A percentile compares a stretch with the other conserved stretches of the same genome.
Evolutionary conservation across 2,113 vertebrate species (phyloP).

Genomic region (Phalacrocorax carbo): DNA sequence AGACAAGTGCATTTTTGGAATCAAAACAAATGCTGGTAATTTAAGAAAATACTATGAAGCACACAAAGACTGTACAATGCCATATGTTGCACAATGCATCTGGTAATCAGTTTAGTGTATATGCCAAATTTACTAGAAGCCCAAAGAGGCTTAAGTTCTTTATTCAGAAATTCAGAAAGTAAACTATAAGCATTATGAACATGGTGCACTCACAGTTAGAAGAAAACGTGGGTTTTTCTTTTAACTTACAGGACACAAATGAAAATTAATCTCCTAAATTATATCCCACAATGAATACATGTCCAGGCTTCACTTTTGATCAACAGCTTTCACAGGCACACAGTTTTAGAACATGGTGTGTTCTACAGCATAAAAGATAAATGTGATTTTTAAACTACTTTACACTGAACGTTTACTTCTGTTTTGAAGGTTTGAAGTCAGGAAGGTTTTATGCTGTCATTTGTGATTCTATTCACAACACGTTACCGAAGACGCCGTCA

Average conservation of each 20-base stretch:
- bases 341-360: neutral
- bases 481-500: constrained; percentile 18
- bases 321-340: neutral
- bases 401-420: neutral
- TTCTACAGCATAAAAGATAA: neutral
- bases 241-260: neutral
- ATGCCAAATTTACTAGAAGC: constrained; percentile 5
- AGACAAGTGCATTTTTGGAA: constrained; percentile 56
- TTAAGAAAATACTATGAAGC: constrained; percentile 57
- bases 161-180: constrained; percentile 14
- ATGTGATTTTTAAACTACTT: constrained; percentile 8
- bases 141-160: constrained; percentile 17
- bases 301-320: constrained; percentile 19
- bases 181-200: constrained; percentile 14
- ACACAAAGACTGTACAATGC: constrained; percentile 38
- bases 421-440: constrained; percentile 1
- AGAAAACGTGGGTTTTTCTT: neutral
- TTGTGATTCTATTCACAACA: constrained; percentile 19
- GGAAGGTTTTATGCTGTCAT: neutral
- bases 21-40: constrained; percentile 56
- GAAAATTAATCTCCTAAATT: constrained; percentile 32
- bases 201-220: neutral
- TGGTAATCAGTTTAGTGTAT: constrained; percentile 18
- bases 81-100: constrained; percentile 48
- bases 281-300: neutral